Percentiles rank a stretch among this genome's conserved stretches.
Conservation (phyloP, 2,113 vertebrate genomes). For the Galeopterus variegatus region DNA sequence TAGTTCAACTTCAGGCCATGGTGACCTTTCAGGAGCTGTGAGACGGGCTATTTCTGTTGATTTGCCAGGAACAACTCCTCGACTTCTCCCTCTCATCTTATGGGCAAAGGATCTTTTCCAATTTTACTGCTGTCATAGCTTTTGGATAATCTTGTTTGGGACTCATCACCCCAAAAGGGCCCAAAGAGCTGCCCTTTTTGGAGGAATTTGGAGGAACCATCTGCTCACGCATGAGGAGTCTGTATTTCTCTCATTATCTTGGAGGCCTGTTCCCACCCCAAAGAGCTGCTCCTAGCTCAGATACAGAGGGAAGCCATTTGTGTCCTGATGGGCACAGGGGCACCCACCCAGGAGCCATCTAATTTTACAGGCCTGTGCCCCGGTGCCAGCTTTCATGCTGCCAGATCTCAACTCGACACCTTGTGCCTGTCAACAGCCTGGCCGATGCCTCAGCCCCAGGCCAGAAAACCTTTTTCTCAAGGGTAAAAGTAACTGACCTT, state of each 20-base stretch:
- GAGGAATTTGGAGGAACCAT: conserved; percentile 9
- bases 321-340: conserved; percentile 47
- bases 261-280: neutral
- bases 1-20: neutral
- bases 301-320: conserved; percentile 27
- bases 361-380: conserved; percentile 71
- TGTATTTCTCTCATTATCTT: conserved; percentile 34
- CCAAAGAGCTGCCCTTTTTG: conserved; percentile 36
- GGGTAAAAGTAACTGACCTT: conserved; percentile 83
- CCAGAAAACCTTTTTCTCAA: conserved; percentile 78
- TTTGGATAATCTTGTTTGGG: neutral
- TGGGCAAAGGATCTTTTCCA: conserved; percentile 18
- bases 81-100: conserved; percentile 16
- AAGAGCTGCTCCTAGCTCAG: neutral
- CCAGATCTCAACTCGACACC: conserved; percentile 81
- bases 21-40: neutral
- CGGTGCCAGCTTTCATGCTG: conserved; percentile 58
- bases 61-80: neutral
- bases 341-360: conserved; percentile 75
- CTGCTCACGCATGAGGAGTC: neutral
- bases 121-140: neutral
- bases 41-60: conserved; percentile 59
- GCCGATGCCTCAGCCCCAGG: conserved; percentile 48
- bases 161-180: neutral
- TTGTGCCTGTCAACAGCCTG: conserved; percentile 75